These are phyloP conservation scores for Drosophila subobscura DNA, from an alignment of 1,140 invertebrate genomes.

Conservation along the genomic window DNA sequence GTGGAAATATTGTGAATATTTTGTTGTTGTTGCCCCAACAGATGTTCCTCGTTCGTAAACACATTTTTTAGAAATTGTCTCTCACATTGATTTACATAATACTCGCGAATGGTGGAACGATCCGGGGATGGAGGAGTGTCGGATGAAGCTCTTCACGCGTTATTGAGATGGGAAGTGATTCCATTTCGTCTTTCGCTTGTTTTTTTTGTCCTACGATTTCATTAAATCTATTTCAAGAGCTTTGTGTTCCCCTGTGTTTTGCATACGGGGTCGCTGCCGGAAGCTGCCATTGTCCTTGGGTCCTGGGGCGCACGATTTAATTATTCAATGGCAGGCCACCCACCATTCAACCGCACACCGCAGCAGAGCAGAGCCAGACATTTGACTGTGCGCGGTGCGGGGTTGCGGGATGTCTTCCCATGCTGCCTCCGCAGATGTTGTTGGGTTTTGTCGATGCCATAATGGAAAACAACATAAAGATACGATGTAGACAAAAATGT, in stretches of 20 bases:
- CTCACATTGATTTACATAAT: slow-evolving; percentile 71
- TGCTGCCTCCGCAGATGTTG: background rate
- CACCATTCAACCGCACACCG: background rate
- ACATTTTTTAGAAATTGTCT: slow-evolving; percentile 70
- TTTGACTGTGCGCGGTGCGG: slow-evolving; percentile 42
- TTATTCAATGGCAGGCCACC: slow-evolving; percentile 51
- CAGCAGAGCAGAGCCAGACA: slow-evolving; percentile 2
- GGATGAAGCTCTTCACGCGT: slow-evolving; percentile 30
- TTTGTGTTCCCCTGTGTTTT: slow-evolving; percentile 37
- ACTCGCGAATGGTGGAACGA: slow-evolving; percentile 12
- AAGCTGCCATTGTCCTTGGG: slow-evolving; percentile 33
- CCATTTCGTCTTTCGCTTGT: background rate
- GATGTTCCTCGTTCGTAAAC: slow-evolving; percentile 71
- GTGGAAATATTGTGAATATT: slow-evolving; percentile 60
- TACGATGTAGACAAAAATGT: slow-evolving; percentile 60
- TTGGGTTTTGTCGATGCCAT: slow-evolving; percentile 33
- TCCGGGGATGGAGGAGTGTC: background rate
- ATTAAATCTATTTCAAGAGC: slow-evolving; percentile 12
- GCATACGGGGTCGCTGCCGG: slow-evolving; percentile 28
- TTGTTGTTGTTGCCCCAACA: slow-evolving; percentile 27
- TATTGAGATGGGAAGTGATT: slow-evolving; percentile 46
- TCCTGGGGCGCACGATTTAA: slow-evolving; percentile 45
- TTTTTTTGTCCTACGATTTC: background rate
- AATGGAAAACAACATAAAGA: slow-evolving; percentile 66
- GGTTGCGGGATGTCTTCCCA: background rate